Evolutionary conservation across 2,888 invertebrate genomes (phyloP), one percentile per base, ranked within the genome.

Genomic region (Platerodrilus igneus): DNA sequence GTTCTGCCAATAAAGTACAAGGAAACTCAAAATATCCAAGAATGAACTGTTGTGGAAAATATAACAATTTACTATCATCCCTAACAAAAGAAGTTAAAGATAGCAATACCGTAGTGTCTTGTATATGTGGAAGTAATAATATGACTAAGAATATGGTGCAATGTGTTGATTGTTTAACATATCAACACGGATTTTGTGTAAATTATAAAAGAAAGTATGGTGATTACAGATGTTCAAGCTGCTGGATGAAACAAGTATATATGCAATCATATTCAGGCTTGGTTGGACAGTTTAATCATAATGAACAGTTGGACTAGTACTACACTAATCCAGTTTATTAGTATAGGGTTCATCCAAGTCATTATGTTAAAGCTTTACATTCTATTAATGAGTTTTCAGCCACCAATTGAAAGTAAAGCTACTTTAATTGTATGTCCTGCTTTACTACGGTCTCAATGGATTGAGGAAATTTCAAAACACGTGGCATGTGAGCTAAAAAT

Each of bases 361-460:
- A n/a, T n/a, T n/a, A n/a, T n/a, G n/a, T n/a, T n/a, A n/a, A n/a
- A n/a, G n/a, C n/a, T n/a, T n/a, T n/a, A n/a, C n/a, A n/a, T n/a
- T n/a, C n/a, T n/a, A n/a, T 10, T 6, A 17, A 11, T 42, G 37
- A n/a, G 33, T 22, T 28, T 52, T 40, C 57, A 73, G 67, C 64
- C 69, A 1, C 69, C 72, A 3, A 52, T 79, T 1, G 63, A 71
- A 29, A 76, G 79, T 1, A 68, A 71, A 11, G 78, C 80, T 1
- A 87, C 87, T 1, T 67, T 88, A 28, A 85, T 88, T 48, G 77
- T 88, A 2, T 75, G 83, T 2, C 88, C 88, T 2, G 58, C 60
- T 3, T 68, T 80, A 3, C 79, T 88, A 30, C 72, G 75, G 50
- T 67, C 73, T 46, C 86, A 88, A 60, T 88, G 88, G 88, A 68